Evolutionary conservation across 1,140 invertebrate genomes (phyloP), one percentile per base, ranked within the genome.

Genomic region (Sycophila sp.): DNA sequence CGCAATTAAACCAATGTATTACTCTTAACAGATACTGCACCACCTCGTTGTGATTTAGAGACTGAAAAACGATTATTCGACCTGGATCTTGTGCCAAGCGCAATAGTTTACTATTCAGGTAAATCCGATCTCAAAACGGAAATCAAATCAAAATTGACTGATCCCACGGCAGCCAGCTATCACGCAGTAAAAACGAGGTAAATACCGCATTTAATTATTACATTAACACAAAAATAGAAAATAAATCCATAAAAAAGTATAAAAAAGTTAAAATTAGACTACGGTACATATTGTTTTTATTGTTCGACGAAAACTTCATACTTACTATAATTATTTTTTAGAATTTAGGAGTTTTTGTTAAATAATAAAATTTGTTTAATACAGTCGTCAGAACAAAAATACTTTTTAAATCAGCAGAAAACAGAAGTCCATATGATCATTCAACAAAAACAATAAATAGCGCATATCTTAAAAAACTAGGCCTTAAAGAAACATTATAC

Each of bases 21-120:
- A 26, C 34, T 34, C 49, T 34, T 34, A 17, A 53, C 73, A 94
- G 92, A 92, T 86, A 91, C 90, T 55, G 89, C 93, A 24, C 94
- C 94, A 15, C 91, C 94, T 30, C 94, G 92, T 83, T 88, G 87
- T 73, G 84, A 90, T 53, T 81, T 94, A 22, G 80, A 88, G 47
- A 78, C 87, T 19, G 80, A 88, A 32, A 85, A 83, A 69, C 88
- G 87, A 36, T 83, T 94, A 47, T 77, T 92, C 40, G 91, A 93
- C 78, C 86, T 90, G 38, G 89, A 90, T 77, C 90, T 93, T 80
- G 91, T 94, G 15, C 94, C 94, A 28, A 91, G 91, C 74, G 91
- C 92, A 30, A 87, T 93, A 30, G 79, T 95, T 75, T 91, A 95
- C 82, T 94, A 94, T 80, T 58, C 86, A 73, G 75, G 82, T 80